phyloP scores from a whole-genome alignment of 2,888 invertebrate species.

The Limnephilus auricula region DNA sequence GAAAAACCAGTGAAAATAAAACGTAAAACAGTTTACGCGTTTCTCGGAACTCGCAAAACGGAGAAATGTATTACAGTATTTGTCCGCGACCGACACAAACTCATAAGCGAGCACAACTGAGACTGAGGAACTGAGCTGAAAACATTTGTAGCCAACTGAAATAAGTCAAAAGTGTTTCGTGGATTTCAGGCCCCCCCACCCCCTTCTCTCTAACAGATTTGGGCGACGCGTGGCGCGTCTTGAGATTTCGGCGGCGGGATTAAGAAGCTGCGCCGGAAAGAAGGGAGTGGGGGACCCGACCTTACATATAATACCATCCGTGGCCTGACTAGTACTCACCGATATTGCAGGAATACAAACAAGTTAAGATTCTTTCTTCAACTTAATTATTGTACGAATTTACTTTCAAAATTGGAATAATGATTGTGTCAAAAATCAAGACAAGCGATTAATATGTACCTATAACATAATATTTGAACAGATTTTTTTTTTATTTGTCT shows the following conservation, averaged over 20 bases:
- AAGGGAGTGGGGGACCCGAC: not conserved
- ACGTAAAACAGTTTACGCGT: not conserved
- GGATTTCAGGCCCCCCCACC: not conserved
- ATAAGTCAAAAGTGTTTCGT: constrained; percentile 37
- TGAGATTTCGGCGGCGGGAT: constrained; percentile 2
- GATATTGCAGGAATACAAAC: not conserved
- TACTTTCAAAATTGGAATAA: no score
- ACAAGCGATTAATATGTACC: no score
- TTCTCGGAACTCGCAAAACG: not conserved
- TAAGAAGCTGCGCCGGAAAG: constrained; percentile 8
- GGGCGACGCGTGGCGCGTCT: not conserved
- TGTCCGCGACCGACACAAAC: not conserved
- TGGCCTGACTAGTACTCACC: not conserved
- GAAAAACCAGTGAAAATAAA: not conserved
- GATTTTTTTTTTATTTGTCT: no score
- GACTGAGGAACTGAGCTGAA: not conserved
- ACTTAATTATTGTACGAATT: not conserved
- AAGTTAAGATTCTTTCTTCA: not conserved
- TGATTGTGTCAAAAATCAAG: no score
- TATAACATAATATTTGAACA: no score
- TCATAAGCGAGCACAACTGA: not conserved
- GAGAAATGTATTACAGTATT: not conserved
- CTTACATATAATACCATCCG: not conserved
- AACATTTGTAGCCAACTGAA: constrained; percentile 38
- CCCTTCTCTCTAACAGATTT: not conserved